Conservation (phyloP, 2,797 vertebrate species). For the Cryptoprocta ferox region DNA sequence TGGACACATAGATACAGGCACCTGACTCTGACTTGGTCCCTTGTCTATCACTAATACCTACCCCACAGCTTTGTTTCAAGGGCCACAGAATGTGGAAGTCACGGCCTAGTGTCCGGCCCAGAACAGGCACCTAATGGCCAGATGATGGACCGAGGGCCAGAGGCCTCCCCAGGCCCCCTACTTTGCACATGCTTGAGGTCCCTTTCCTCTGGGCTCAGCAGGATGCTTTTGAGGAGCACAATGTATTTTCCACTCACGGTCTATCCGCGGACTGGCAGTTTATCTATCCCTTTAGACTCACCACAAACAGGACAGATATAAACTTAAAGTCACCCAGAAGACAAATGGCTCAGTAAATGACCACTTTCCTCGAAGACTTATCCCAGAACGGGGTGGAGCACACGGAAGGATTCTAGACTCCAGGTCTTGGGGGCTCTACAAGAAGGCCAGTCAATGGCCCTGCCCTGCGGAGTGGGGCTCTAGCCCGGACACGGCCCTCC, state of each 20-base stretch:
- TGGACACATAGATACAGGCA: rapidly evolving
- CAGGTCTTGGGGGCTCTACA: neutral
- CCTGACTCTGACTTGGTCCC: neutral
- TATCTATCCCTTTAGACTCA: neutral
- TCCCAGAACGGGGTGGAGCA: neutral
- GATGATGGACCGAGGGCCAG: neutral
- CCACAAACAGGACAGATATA: neutral
- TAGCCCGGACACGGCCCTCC: rapidly evolving
- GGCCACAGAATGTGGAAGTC: neutral
- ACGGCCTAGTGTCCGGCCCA: neutral
- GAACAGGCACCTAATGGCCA: neutral
- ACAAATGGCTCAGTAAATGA: neutral
- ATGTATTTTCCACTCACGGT: neutral
- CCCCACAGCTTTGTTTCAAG: neutral
- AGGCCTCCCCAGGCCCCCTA: neutral
- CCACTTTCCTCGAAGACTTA: neutral
- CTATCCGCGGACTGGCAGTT: neutral
- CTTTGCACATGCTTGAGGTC: neutral
- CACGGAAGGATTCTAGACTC: neutral
- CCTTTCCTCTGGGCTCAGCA: neutral
- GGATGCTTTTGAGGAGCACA: neutral
- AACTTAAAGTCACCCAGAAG: neutral
- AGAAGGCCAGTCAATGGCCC: neutral
- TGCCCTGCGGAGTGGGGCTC: neutral
- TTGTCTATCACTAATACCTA: neutral